Evolutionary conservation across 2,888 invertebrate species (phyloP).

Genomic region (Notodonta ziczac): DNA sequence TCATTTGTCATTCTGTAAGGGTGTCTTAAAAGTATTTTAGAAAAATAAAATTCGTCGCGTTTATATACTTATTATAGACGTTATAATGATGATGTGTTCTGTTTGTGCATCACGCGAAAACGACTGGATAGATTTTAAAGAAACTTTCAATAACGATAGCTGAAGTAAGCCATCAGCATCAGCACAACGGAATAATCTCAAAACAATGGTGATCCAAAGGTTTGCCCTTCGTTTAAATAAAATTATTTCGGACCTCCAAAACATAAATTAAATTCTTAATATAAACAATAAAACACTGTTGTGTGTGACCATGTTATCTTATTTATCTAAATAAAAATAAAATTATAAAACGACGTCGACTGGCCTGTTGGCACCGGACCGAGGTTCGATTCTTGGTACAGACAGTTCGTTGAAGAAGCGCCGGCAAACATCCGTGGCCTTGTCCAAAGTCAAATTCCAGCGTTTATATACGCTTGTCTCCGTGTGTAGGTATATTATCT

Average conservation of each 20-base stretch:
- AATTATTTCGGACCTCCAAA: too few relatives aligned
- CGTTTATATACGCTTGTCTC: slow-evolving; percentile 11
- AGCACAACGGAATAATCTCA: too few relatives aligned
- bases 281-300: background rate
- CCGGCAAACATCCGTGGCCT: slow-evolving; percentile 10
- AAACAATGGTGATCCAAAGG: too few relatives aligned
- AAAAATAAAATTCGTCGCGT: background rate
- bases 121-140: too few relatives aligned
- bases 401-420: slow-evolving; percentile 18
- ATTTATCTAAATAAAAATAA: background rate
- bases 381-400: slow-evolving; percentile 21
- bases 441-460: slow-evolving; percentile 22
- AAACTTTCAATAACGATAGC: too few relatives aligned
- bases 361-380: slow-evolving; percentile 26
- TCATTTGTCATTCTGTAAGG: background rate
- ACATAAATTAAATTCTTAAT: too few relatives aligned
- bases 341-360: slow-evolving; percentile 7
- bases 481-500: slow-evolving; percentile 4
- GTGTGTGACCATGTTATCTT: background rate
- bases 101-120: too few relatives aligned
- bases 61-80: background rate
- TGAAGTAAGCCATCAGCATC: too few relatives aligned
- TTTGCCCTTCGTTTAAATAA: too few relatives aligned
- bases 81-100: too few relatives aligned
- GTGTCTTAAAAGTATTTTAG: background rate